Conservation (phyloP, 2,888 invertebrate species). For the Spisula solida region DNA sequence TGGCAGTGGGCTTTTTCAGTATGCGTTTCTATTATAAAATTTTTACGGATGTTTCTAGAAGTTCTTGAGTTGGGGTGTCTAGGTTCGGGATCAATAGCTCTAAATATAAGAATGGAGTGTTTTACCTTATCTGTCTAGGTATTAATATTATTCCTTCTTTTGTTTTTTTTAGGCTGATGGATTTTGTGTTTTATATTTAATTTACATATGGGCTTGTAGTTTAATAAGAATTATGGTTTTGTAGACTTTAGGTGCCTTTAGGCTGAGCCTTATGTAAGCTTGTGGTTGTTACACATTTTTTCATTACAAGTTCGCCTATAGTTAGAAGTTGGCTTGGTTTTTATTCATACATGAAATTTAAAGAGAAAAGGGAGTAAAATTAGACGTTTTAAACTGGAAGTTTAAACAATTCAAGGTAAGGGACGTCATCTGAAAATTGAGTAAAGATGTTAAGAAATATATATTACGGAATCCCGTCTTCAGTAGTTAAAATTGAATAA, state of each 20-base stretch:
- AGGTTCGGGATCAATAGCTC: too few species aligned
- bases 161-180: too few species aligned
- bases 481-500: conserved; percentile 21
- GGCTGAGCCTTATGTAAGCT: too few species aligned
- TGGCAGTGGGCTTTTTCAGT: too few species aligned
- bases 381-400: not conserved
- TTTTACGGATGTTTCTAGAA: too few species aligned
- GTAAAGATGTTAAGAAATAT: not conserved
- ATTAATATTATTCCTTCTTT: too few species aligned
- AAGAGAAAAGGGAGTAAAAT: conserved; percentile 1
- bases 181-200: too few species aligned
- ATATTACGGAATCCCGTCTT: not conserved
- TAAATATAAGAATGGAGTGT: too few species aligned
- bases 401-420: not conserved
- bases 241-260: not conserved
- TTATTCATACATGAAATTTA: not conserved
- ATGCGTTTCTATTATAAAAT: too few species aligned
- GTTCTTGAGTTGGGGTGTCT: too few species aligned
- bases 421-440: not conserved
- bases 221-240: conserved; percentile 14
- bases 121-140: too few species aligned
- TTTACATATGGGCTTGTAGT: not conserved
- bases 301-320: conserved; percentile 81
- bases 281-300: not conserved
- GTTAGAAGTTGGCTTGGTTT: not conserved